A percentile compares a stretch with the other conserved stretches of the same genome.
phyloP scores from a whole-genome alignment of 2,888 invertebrate genomes.

The Hydrotaea diabolus region DNA sequence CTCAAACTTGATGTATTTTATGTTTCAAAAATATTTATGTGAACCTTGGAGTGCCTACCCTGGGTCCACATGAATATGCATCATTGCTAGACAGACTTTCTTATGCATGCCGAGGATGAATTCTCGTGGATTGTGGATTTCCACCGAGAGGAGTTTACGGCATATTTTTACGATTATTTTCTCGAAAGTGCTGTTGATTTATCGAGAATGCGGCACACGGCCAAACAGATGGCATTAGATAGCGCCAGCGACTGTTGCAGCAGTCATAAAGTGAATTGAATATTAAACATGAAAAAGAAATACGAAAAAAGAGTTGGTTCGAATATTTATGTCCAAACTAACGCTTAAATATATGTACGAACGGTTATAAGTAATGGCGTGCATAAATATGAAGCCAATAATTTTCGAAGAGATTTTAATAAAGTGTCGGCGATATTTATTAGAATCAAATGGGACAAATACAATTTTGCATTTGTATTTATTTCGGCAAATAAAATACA shows the following conservation, averaged over 20 bases:
- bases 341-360: not conserved
- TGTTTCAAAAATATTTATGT: not conserved
- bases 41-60: too few species aligned
- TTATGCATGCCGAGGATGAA: not conserved
- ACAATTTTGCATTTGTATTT: too few species aligned
- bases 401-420: not conserved
- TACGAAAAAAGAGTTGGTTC: not conserved
- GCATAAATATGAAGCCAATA: not conserved
- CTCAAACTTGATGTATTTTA: constrained; percentile 1
- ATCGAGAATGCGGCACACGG: not conserved
- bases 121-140: too few species aligned
- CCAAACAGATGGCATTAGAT: not conserved
- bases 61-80: not conserved
- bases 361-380: not conserved
- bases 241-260: not conserved
- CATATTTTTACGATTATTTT: constrained; percentile 1
- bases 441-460: too few species aligned
- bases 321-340: not conserved
- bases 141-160: not conserved
- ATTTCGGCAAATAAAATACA: too few species aligned
- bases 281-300: not conserved
- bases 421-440: not conserved
- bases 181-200: not conserved
- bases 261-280: constrained; percentile 6
- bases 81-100: not conserved